Conservation (phyloP, 2,113 vertebrate genomes). For the Glaucomys volans region DNA sequence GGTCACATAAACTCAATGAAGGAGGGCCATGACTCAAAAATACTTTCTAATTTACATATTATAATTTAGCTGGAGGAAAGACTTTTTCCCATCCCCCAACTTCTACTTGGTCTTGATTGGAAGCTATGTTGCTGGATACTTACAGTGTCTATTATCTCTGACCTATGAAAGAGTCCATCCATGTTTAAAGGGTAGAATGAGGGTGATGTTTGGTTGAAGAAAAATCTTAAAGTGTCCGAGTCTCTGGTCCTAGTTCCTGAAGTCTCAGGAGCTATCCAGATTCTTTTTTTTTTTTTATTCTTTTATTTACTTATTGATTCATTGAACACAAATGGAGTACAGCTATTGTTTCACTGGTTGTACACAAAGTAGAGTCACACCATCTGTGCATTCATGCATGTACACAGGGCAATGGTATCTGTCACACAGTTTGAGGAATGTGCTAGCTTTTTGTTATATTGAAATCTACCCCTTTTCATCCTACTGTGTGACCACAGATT, state of each 20-base stretch:
- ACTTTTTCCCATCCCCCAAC: background rate
- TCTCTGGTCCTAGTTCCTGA: background rate
- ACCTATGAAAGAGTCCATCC: background rate
- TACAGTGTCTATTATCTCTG: background rate
- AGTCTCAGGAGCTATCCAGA: background rate
- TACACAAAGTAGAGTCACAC: too few relatives aligned
- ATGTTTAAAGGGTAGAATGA: background rate
- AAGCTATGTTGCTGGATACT: background rate
- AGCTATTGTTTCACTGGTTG: too few relatives aligned
- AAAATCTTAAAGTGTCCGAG: background rate
- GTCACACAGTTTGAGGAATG: too few relatives aligned
- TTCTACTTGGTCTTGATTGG: background rate
- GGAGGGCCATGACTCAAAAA: background rate
- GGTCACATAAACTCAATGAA: background rate
- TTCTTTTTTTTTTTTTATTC: too few relatives aligned
- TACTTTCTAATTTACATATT: background rate
- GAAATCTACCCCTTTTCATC: background rate
- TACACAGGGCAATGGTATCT: too few relatives aligned
- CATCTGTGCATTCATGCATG: too few relatives aligned
- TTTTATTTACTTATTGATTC: too few relatives aligned
- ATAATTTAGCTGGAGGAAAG: background rate
- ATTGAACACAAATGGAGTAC: too few relatives aligned
- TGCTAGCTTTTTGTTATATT: background rate
- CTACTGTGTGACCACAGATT: background rate
- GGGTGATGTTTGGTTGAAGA: background rate